Evolutionary conservation across 2,797 vertebrate species (phyloP).

Genomic region (Pantherophis alleghaniensis): DNA sequence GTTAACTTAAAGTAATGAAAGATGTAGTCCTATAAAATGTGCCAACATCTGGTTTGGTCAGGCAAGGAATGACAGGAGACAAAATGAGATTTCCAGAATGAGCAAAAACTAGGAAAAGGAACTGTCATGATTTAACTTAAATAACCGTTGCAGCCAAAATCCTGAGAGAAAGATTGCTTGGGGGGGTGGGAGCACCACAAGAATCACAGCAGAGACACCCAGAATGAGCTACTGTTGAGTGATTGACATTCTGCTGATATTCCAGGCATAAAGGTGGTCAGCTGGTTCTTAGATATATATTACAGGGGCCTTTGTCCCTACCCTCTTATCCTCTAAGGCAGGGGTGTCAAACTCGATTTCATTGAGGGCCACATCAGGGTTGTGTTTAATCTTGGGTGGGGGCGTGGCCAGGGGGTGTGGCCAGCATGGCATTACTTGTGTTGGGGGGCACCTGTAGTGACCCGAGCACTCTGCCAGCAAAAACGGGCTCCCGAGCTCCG

Average conservation of each 20-base stretch:
- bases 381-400: too few relatives aligned
- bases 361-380: too few relatives aligned
- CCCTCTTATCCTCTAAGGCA: too few relatives aligned
- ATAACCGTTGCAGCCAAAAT: neutral
- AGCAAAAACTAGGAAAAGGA: neutral
- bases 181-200: neutral
- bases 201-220: neutral
- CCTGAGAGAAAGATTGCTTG: neutral
- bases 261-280: neutral
- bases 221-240: neutral
- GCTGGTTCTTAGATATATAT: neutral
- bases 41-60: neutral
- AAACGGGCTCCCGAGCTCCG: too few relatives aligned
- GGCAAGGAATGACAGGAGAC: neutral
- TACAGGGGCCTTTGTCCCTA: neutral
- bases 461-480: too few relatives aligned
- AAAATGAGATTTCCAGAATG: conserved; percentile 14
- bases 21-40: conserved; percentile 10
- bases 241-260: neutral
- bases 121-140: neutral
- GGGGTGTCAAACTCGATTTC: too few relatives aligned
- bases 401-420: too few relatives aligned
- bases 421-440: too few relatives aligned
- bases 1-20: neutral
- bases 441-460: too few relatives aligned